Evolutionary conservation across 2,797 vertebrate genomes (phyloP).

Genomic region (Aldrovandia affinis): DNA sequence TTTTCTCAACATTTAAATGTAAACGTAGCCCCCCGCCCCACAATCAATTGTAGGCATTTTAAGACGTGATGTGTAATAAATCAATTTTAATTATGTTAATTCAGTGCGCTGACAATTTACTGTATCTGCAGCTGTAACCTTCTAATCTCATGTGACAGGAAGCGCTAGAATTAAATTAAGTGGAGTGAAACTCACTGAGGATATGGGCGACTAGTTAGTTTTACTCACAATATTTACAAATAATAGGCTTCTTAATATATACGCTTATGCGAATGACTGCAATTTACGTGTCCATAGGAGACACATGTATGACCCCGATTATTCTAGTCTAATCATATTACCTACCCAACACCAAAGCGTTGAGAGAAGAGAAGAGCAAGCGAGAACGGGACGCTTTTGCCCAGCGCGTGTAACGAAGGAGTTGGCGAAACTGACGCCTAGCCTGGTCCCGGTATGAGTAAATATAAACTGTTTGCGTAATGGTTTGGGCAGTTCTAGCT

Average conservation of each 20-base stretch:
- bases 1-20: neutral
- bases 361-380: slow-evolving; percentile 2
- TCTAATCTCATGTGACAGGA: slow-evolving; percentile 6
- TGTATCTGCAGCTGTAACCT: neutral
- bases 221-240: neutral
- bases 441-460: neutral
- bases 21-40: neutral
- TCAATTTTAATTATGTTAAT: slow-evolving; percentile 25
- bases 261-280: neutral
- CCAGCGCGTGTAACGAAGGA: slow-evolving; percentile 4
- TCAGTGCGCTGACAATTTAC: neutral
- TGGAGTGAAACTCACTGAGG: neutral
- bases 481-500: neutral
- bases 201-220: neutral
- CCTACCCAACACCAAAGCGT: neutral
- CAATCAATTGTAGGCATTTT: neutral
- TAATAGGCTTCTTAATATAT: neutral
- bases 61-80: slow-evolving; percentile 19
- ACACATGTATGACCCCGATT: neutral
- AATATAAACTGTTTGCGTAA: neutral
- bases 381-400: neutral
- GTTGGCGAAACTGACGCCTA: neutral
- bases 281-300: neutral
- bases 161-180: neutral
- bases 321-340: neutral